Evolutionary conservation across 2,888 invertebrate species (phyloP).

Genomic region (Lasioglossum marginatum): DNA sequence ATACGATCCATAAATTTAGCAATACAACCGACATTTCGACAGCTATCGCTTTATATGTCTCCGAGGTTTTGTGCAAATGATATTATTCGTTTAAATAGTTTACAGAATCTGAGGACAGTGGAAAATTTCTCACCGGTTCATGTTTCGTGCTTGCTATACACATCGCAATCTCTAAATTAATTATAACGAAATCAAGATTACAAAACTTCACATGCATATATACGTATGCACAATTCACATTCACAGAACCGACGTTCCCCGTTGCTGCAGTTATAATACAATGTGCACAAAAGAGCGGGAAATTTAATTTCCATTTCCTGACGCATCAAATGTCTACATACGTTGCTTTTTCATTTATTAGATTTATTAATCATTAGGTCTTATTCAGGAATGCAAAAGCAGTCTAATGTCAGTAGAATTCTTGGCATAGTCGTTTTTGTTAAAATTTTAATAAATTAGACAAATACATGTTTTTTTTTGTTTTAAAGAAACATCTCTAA

Average conservation of each 20-base stretch:
- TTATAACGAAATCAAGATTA: conserved; percentile 28
- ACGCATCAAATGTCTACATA: background rate
- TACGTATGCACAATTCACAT: conserved; percentile 9
- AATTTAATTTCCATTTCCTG: no score
- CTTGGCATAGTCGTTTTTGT: no score
- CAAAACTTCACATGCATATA: conserved; percentile 10
- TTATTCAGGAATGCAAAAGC: background rate
- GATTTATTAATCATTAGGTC: background rate
- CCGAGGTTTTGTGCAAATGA: background rate
- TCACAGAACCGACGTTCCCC: conserved; percentile 20
- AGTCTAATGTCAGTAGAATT: background rate
- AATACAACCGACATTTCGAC: conserved; percentile 14
- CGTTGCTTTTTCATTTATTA: background rate
- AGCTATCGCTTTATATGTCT: background rate
- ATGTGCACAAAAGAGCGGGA: conserved; percentile 41
- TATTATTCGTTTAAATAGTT: background rate
- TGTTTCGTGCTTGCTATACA: conserved; percentile 34
- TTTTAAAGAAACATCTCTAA: background rate
- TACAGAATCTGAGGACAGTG: background rate
- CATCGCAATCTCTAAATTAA: conserved; percentile 35
- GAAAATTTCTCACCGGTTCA: conserved; percentile 33
- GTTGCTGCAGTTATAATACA: conserved; percentile 25
- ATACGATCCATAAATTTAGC: background rate
- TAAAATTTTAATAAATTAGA: background rate
- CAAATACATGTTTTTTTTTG: background rate